Evolutionary conservation across 2,888 invertebrate species (phyloP).

Genomic region (Rhingia rostrata): DNA sequence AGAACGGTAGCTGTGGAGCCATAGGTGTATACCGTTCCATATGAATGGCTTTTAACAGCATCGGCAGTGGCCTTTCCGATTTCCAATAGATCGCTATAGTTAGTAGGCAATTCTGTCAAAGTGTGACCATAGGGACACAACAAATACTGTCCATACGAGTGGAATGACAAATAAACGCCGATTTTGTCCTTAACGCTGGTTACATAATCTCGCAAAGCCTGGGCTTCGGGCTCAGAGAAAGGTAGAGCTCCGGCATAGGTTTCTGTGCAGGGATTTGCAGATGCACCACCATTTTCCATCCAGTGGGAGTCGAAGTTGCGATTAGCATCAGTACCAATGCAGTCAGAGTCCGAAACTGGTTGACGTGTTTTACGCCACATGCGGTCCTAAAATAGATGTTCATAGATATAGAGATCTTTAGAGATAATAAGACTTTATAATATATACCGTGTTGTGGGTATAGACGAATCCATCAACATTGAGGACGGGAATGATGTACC

Average conservation of each 20-base stretch:
- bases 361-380: conserved; percentile 88
- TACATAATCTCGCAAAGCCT: conserved; percentile 83
- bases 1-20: conserved; percentile 85
- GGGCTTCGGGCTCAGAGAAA: conserved; percentile 85
- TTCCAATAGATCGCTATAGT: conserved; percentile 82
- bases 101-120: conserved; percentile 80
- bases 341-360: conserved; percentile 79
- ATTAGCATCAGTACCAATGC: conserved; percentile 81
- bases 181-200: conserved; percentile 82
- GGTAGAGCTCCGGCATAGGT: conserved; percentile 84
- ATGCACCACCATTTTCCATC: conserved; percentile 83
- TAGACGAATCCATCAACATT: conserved; percentile 91
- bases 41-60: conserved; percentile 83
- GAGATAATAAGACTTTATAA: too few species aligned
- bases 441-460: conserved; percentile 85
- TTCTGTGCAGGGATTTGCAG: conserved; percentile 81
- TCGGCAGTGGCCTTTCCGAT: conserved; percentile 84
- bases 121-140: conserved; percentile 86
- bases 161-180: conserved; percentile 85
- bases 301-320: conserved; percentile 82
- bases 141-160: conserved; percentile 86
- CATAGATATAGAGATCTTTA: background rate
- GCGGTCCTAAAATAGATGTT: conserved; percentile 83
- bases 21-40: conserved; percentile 84
- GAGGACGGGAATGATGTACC: conserved; percentile 89